Base-by-base conservation (phyloP, 2,113 vertebrate species). In the Chrysemys picta region DNA sequence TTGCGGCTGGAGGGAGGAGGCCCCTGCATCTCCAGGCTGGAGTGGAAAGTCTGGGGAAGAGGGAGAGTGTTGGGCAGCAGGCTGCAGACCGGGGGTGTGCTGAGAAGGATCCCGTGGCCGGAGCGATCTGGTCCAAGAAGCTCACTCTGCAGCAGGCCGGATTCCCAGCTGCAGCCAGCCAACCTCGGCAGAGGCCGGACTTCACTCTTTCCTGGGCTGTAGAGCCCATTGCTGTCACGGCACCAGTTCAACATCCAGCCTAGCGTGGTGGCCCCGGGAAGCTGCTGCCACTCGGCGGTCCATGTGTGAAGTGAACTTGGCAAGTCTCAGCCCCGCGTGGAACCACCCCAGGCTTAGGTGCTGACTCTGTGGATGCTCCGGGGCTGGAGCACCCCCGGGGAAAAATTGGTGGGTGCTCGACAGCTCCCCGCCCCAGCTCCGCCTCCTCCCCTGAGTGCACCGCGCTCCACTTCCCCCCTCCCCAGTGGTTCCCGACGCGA, bases 31-130 rank as follows among this genome's bases (percentile, higher is more conserved):
- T 96, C 95, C 21, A 92, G 65, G 17, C 82, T 10, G 1, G 87
- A 57, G 6, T 89, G 91, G 47, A 93, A 82, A 8, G 95, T 72
- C 93, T 96, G 93, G 3, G 50, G 35, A 38, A 72, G 38, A 88
- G 38, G 49, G 78, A 25, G 19, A 27, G 49, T 2, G 25, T 5
- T 11, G 22, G 49, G 8, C 12, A 78, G 75, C 12, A 12, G 11
- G 22, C 21, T 11, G 72, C 38, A 76, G 72, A 25, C 3, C 5
- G 9, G n/a, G 72, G 38, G n/a, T 17, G 35, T 21, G 57, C 27
- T 13, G 57, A 59, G 57, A 59, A 59, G 27, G 25, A 27, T 27
- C 56, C 56, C 5, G 4, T 11, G 57, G 11, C 57, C 31, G 8
- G 62, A n/a, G 57, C 57, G 5, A 27, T 59, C 62, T 69, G 35